These are phyloP conservation scores for Drepana arcuata DNA, from an alignment of 1,140 invertebrate genomes.

Conservation along the genomic window DNA sequence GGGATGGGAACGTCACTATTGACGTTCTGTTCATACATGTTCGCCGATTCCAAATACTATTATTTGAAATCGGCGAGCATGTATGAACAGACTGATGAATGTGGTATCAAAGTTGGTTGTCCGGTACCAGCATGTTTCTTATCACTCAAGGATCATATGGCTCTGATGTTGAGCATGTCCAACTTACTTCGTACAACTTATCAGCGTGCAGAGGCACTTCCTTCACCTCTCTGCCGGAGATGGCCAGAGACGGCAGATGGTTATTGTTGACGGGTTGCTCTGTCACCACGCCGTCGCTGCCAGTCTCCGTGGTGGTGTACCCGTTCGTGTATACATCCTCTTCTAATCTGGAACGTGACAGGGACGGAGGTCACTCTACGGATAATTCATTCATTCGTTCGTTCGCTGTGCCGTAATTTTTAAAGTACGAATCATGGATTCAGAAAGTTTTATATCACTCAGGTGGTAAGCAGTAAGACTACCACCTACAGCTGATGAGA, in stretches of 20 bases:
- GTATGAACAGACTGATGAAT: neutral
- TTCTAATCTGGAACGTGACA: conserved; percentile 38
- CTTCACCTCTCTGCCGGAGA: conserved; percentile 38
- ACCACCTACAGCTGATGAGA: no score
- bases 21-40: no score
- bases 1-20: no score
- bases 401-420: no score
- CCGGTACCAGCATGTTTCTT: no score
- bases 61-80: neutral
- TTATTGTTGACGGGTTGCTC: conserved; percentile 58
- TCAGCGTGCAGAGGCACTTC: conserved; percentile 61
- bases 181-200: conserved; percentile 59
- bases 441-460: no score
- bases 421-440: no score
- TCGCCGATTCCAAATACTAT: no score
- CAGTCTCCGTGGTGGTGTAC: conserved; percentile 50
- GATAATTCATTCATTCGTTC: no score
- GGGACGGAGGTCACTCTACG: no score
- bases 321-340: conserved; percentile 43
- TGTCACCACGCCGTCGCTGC: conserved; percentile 54
- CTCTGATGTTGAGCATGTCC: no score
- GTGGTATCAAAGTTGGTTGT: neutral
- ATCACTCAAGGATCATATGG: neutral
- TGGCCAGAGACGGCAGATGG: conserved; percentile 37
- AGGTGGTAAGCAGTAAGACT: no score